Conservation (phyloP, 2,888 invertebrate genomes). For the Eristalis tenax region DNA sequence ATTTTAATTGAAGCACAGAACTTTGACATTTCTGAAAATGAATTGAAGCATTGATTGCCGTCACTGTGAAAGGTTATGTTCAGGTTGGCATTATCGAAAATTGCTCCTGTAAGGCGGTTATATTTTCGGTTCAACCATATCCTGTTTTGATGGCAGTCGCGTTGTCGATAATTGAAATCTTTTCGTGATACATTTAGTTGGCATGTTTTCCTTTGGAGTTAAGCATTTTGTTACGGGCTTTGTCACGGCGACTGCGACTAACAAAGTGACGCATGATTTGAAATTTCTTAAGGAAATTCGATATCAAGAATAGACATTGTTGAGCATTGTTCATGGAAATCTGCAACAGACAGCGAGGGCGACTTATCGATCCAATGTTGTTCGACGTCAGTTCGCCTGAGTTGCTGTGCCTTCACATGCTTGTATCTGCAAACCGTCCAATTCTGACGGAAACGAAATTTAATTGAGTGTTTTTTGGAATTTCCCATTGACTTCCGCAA, state of each 20-base stretch:
- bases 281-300: neutral
- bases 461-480: too few relatives aligned
- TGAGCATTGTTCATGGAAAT: neutral
- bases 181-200: neutral
- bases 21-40: slow-evolving; percentile 21
- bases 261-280: neutral
- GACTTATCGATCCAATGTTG: neutral
- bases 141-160: neutral
- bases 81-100: neutral
- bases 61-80: neutral
- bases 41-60: neutral
- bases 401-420: neutral
- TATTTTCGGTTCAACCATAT: neutral
- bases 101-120: neutral
- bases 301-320: neutral
- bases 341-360: neutral
- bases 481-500: too few relatives aligned
- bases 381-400: neutral
- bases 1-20: slow-evolving; percentile 47
- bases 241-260: neutral
- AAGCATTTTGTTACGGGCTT: neutral
- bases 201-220: neutral
- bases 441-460: too few relatives aligned
- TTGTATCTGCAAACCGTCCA: too few relatives aligned
- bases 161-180: neutral